phyloP scores from a whole-genome alignment of 2,113 vertebrate species.

The Lethenteron reissneri region DNA sequence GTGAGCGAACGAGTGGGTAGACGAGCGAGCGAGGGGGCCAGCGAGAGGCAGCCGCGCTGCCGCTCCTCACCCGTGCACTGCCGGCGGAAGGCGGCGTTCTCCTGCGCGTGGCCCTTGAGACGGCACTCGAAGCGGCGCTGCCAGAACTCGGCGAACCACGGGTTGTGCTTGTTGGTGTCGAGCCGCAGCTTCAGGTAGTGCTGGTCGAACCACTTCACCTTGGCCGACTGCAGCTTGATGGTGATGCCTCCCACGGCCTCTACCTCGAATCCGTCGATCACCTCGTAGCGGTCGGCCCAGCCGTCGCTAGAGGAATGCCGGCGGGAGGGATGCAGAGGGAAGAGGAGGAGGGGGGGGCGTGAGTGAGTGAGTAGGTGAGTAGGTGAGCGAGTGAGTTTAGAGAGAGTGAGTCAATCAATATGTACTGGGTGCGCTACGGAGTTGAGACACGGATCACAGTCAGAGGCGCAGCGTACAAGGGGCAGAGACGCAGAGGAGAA shows the following conservation, averaged over 20 bases:
- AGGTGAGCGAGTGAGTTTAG: too few relatives aligned
- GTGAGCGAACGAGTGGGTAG: too few relatives aligned
- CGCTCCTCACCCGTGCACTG: conserved; percentile 47
- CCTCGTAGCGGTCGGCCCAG: conserved; percentile 94
- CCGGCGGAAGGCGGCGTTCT: conserved; percentile 70
- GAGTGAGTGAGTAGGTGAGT: too few relatives aligned
- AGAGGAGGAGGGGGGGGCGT: too few relatives aligned
- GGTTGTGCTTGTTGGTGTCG: conserved; percentile 70
- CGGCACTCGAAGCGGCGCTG: conserved; percentile 92
- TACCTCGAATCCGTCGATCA: conserved; percentile 78
- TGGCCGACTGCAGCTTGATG: conserved; percentile 75
- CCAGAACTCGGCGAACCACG: conserved; percentile 96
- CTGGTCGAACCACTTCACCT: conserved; percentile 68
- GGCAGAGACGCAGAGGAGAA: too few relatives aligned
- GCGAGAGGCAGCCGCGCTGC: too few relatives aligned
- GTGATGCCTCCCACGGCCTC: conserved; percentile 93
- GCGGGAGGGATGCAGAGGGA: too few relatives aligned
- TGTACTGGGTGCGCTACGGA: too few relatives aligned
- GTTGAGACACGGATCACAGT: too few relatives aligned
- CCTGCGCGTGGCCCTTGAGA: conserved; percentile 49
- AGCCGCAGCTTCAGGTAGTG: conserved; percentile 77
- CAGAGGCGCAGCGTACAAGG: too few relatives aligned
- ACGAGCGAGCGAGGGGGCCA: too few relatives aligned
- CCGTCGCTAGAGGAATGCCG: conserved; percentile 37
- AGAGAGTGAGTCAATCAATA: too few relatives aligned